phyloP scores from a whole-genome alignment of 2,888 invertebrate species.

The Limnephilus lunatus region DNA sequence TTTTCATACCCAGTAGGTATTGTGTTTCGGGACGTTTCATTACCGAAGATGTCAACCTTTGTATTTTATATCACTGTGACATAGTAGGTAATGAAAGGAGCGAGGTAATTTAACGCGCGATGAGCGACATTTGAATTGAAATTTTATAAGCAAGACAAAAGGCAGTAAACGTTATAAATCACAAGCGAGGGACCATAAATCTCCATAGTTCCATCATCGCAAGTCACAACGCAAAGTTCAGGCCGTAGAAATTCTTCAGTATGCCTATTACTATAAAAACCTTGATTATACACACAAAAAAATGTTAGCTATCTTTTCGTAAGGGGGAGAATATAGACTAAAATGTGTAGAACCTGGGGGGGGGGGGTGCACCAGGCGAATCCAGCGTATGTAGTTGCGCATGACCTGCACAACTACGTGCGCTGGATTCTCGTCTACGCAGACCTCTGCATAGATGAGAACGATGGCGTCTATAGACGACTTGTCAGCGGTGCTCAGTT shows the following conservation, averaged over 20 bases:
- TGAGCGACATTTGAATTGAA: constrained; percentile 38
- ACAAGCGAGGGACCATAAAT: neutral
- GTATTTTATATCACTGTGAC: neutral
- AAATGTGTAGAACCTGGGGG: too few species aligned
- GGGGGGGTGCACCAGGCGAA: too few species aligned
- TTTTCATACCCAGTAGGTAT: neutral
- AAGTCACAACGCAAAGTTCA: neutral
- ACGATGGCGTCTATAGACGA: too few species aligned
- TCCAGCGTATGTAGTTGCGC: too few species aligned
- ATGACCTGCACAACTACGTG: too few species aligned
- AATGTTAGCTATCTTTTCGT: too few species aligned
- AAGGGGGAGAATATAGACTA: too few species aligned
- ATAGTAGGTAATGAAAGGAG: neutral
- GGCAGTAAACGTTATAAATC: constrained; percentile 15
- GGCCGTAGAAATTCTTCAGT: neutral
- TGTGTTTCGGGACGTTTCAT: neutral
- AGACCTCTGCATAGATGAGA: too few species aligned
- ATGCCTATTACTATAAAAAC: neutral
- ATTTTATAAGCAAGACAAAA: constrained; percentile 19
- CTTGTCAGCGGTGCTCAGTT: too few species aligned
- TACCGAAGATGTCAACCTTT: neutral
- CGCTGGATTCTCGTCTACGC: too few species aligned
- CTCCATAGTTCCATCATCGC: neutral
- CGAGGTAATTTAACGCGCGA: constrained; percentile 12
- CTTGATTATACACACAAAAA: too few species aligned